phyloP scores from a whole-genome alignment of 2,797 vertebrate genomes.

The Vespertilio murinus region DNA sequence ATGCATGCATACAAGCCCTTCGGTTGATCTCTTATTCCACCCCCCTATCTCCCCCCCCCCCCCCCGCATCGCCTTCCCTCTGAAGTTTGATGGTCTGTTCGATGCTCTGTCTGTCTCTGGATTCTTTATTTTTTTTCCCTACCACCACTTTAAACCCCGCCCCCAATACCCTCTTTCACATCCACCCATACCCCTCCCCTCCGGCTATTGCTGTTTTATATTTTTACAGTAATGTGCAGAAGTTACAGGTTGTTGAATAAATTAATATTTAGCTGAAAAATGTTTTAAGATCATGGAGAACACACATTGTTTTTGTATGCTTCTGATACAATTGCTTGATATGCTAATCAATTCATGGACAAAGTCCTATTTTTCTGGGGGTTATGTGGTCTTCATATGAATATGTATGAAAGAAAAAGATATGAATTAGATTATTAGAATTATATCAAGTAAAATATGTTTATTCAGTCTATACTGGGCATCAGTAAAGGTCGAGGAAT shows the following conservation, averaged over 20 bases:
- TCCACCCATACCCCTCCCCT: not conserved
- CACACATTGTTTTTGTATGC: constrained; percentile 58
- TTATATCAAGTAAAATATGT: constrained; percentile 59
- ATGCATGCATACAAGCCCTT: too few species aligned
- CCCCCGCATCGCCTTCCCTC: too few species aligned
- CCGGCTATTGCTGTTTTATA: not conserved
- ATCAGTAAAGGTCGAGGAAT: constrained; percentile 12
- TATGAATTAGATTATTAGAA: constrained; percentile 61
- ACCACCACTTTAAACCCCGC: not conserved
- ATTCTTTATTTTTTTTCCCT: not conserved
- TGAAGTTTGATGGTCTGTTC: too few species aligned
- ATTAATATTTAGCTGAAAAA: constrained; percentile 33
- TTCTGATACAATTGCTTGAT: constrained; percentile 32
- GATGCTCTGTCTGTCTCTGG: too few species aligned
- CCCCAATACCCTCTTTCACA: not conserved
- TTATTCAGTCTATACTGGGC: not conserved
- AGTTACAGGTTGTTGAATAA: constrained; percentile 17
- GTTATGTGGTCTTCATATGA: constrained; percentile 68
- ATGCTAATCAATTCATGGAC: constrained; percentile 59
- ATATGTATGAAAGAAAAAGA: constrained; percentile 65
- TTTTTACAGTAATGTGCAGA: not conserved
- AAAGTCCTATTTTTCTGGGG: constrained; percentile 53
- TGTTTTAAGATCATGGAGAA: constrained; percentile 12
- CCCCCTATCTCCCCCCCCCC: too few species aligned
- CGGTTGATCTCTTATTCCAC: too few species aligned